Evolutionary conservation across 2,113 vertebrate species (phyloP).

Genomic region (Papio anubis): DNA sequence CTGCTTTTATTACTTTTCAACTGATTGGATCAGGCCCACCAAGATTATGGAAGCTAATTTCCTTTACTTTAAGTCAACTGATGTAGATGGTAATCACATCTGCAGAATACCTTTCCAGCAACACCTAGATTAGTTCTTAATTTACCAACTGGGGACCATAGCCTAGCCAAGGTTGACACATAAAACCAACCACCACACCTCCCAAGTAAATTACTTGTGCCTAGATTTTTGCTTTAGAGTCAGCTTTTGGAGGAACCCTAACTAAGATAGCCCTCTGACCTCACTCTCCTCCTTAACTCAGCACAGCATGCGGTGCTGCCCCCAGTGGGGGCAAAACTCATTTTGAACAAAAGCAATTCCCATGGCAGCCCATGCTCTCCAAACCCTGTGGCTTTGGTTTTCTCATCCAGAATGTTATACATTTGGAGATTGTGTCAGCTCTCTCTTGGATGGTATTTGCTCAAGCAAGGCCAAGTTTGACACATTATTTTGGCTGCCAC

Average conservation of each 20-base stretch:
- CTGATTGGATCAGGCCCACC: background rate
- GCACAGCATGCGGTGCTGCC: rapidly evolving
- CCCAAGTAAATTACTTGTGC: background rate
- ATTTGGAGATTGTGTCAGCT: conserved; percentile 41
- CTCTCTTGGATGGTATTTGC: conserved; percentile 52
- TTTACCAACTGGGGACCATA: background rate
- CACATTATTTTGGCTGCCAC: conserved; percentile 66
- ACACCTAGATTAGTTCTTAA: background rate
- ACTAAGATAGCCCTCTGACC: background rate
- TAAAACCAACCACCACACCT: background rate
- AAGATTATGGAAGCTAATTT: too few relatives aligned
- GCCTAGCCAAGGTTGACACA: background rate
- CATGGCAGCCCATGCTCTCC: rapidly evolving
- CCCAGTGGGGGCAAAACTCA: background rate
- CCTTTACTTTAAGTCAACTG: background rate
- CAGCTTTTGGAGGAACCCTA: background rate
- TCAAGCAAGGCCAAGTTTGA: conserved; percentile 69
- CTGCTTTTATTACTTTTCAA: background rate
- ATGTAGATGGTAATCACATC: background rate
- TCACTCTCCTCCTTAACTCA: background rate
- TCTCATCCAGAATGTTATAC: background rate
- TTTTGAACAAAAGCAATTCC: background rate
- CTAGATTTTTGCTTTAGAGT: background rate
- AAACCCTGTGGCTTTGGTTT: background rate
- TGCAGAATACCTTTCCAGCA: background rate